A percentile compares a stretch with the other conserved stretches of the same genome.
phyloP scores from a whole-genome alignment of 1,140 invertebrate species.

The Pseudachorutes palmiensis region DNA sequence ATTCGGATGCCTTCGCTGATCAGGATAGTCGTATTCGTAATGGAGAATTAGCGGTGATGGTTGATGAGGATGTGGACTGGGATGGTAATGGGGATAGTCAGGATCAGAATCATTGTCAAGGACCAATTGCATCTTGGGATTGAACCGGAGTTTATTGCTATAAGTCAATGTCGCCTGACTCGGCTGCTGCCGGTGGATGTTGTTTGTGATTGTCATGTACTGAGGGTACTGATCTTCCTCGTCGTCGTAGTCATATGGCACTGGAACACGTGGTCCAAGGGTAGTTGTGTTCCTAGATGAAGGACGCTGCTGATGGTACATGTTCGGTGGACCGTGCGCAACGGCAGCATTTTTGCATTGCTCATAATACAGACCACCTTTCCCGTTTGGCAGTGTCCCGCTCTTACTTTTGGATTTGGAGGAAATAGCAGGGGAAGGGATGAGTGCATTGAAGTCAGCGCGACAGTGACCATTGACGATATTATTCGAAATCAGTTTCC shows the following conservation, averaged over 20 bases:
- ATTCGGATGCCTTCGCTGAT: not conserved
- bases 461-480: slow-evolving; percentile 22
- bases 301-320: not conserved
- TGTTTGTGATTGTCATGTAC: slow-evolving; percentile 3
- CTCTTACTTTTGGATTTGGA: not conserved
- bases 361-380: not conserved
- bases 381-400: not conserved
- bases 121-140: slow-evolving; percentile 1
- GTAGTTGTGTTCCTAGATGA: not conserved
- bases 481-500: slow-evolving; percentile 23
- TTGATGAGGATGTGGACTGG: not conserved
- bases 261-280: not conserved
- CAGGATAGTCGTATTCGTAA: slow-evolving; percentile 3
- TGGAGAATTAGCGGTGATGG: not conserved
- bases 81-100: not conserved
- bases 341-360: too few species aligned
- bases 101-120: not conserved
- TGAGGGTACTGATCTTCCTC: slow-evolving; percentile 1
- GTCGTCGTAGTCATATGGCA: slow-evolving; percentile 7
- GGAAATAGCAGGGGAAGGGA: not conserved
- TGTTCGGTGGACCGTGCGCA: not conserved
- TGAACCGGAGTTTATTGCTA: slow-evolving; percentile 13
- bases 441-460: not conserved
- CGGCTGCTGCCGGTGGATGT: slow-evolving; percentile 2
- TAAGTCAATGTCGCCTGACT: not conserved